A percentile compares a stretch with the other conserved stretches of the same genome.
Conservation (phyloP, 2,113 vertebrate species). For the Sinocyclocheilus grahami region DNA sequence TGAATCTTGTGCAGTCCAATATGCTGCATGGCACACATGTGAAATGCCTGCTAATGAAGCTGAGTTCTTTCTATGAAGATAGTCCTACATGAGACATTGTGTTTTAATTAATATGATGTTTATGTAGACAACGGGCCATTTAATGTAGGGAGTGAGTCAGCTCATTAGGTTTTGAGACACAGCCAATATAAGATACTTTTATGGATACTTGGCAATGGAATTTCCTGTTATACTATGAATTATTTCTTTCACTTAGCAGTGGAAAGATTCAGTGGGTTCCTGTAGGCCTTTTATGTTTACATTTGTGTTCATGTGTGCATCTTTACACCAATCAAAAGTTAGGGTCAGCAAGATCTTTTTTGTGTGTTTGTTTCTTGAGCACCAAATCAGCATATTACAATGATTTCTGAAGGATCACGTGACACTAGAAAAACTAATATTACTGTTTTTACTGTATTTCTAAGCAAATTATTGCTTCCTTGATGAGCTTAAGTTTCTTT, state of each 20-base stretch:
- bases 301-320: not conserved
- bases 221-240: not conserved
- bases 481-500: too few species aligned
- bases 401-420: not conserved
- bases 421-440: not conserved
- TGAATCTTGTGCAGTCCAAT: not conserved
- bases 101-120: conserved; percentile 21
- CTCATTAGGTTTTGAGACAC: conserved; percentile 16
- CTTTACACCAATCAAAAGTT: not conserved
- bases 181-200: conserved; percentile 10
- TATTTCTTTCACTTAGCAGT: not conserved
- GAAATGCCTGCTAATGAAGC: conserved; percentile 3
- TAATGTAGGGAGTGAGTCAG: conserved; percentile 9
- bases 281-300: not conserved
- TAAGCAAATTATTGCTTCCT: not conserved
- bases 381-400: not conserved
- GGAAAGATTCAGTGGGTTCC: not conserved
- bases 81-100: not conserved
- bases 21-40: not conserved
- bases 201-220: not conserved
- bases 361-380: not conserved
- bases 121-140: not conserved
- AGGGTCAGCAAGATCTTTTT: not conserved
- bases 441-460: not conserved
- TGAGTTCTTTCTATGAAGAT: not conserved